Evolutionary conservation across 2,113 vertebrate genomes (phyloP), one percentile per base, ranked within the genome.

Genomic region (Argyrosomus japonicus): DNA sequence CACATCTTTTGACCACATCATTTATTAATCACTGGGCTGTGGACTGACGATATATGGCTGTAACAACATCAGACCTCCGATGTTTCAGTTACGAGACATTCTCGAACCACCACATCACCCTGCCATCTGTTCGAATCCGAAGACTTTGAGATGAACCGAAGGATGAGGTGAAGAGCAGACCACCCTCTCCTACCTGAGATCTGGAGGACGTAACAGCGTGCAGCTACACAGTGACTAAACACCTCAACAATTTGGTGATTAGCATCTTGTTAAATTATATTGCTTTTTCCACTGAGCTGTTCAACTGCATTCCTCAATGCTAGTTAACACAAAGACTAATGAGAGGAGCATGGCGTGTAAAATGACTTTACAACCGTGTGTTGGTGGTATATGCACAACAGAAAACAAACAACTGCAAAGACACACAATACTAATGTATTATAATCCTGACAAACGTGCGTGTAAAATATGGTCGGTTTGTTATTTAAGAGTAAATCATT

Each of bases 261-360:
- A 88, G 85, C 87, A 64, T 92, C 94, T 94, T 93, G 90, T 96
- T 94, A 95, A 96, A 90, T 94, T 95, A 94, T 95, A 95, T 79
- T 84, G 92, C 84, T 95, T 96, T 96, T 95, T 95, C 95, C 95
- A 95, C 90, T 91, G 92, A 89, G 90, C 88, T 80, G 87, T 93
- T 92, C 90, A 89, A 78, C 12, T 76, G 74, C 93, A 95, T 95
- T 95, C 94, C 94, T 90, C 64, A 13, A 90, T 83, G 91, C 93
- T 93, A 92, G 92, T 94, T 95, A 94, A 91, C 92, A 77, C 85
- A 21, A 48, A 18, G 76, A 67, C 93, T 95, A 95, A 96, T 94
- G 93, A 93, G 82, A 77, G 82, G 79, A 84, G 86, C 86, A 83
- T 81, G 87, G 84, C 65, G 88, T 91, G 91, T 92, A 94, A 95